Base-by-base conservation (phyloP, 2,888 invertebrate genomes). In the Chloromyia formosa region DNA sequence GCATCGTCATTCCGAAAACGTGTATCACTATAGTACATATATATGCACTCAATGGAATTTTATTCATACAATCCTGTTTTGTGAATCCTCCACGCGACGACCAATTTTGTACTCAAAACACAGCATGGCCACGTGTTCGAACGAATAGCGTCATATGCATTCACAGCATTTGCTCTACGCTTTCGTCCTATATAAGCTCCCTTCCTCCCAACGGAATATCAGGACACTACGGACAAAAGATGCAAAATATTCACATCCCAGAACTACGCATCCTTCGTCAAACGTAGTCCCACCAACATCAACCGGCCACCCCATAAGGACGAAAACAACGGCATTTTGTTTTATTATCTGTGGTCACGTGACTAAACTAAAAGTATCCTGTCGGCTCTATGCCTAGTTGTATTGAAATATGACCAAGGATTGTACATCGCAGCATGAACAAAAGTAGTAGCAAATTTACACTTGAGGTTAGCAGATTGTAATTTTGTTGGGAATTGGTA, bases 341-440 rank as follows among this genome's bases (percentile, higher is more conserved):
- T 74, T 74, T 74, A 74, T 74, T 74, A 74, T 74, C 64, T 74
- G 74, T 69, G 68, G 74, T 64, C 74, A 74, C 74, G 74, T 74
- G 74, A 74, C 74, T 68, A 45, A 68, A 42, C 64, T 56, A 56
- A 56, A n/a, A 56, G 22, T 56, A 18, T 16, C 49, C 16, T 27
- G 18, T 62, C n/a, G 10, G 1, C 20, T 20, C 20, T 16, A 16
- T 22, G 20, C 58, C 18, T 27, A 60, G 1, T 62, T 40, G 18
- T 62, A n/a, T 27, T 62, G 49, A 35, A 66, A 49, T 22, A 49
- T 49, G 23, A 1, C 35, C 22, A n/a, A n/a, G n/a, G n/a, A 16
- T 16, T 35, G 16, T 62, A 40, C 35, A 16, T 20, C 18, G 22
- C 66, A 66, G 66, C 45, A 45, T 66, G 66, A 7, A 22, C 5